These are phyloP conservation scores for Petrolisthes cinctipes DNA, from an alignment of 2,888 invertebrate genomes.

Conservation along the genomic window DNA sequence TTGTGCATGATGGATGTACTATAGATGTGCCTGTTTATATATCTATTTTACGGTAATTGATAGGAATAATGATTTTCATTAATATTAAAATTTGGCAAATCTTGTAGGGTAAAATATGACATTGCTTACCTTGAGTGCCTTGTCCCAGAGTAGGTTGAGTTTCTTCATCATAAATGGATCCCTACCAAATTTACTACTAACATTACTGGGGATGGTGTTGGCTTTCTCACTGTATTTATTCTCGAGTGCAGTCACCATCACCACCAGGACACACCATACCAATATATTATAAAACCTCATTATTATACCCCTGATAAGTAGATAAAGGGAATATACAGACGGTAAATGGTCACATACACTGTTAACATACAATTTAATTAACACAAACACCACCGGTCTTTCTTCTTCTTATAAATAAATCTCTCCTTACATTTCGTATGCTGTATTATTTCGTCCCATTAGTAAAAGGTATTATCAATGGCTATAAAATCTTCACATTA, in stretches of 20 bases:
- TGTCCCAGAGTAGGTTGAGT: constrained; percentile 63
- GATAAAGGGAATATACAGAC: too few relatives aligned
- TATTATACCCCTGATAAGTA: too few relatives aligned
- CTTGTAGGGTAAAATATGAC: neutral
- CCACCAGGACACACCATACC: too few relatives aligned
- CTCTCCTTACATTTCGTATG: too few relatives aligned
- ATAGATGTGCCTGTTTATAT: neutral
- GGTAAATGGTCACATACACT: too few relatives aligned
- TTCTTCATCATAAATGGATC: constrained; percentile 64
- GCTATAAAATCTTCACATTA: too few relatives aligned
- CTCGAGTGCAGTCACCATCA: neutral
- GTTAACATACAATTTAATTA: too few relatives aligned
- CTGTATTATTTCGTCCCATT: too few relatives aligned
- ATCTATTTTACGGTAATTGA: neutral
- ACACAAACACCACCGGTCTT: too few relatives aligned
- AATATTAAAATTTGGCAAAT: neutral
- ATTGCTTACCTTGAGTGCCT: constrained; percentile 58
- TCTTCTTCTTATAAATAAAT: too few relatives aligned
- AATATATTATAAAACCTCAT: too few relatives aligned
- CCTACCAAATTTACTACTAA: constrained; percentile 6
- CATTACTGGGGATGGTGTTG: constrained; percentile 24
- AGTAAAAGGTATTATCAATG: too few relatives aligned
- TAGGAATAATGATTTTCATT: neutral
- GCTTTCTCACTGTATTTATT: constrained; percentile 52
- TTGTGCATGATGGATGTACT: neutral